Evolutionary conservation across 2,113 vertebrate genomes (phyloP), one percentile per base, ranked within the genome.

Genomic region (Eptesicus fuscus): DNA sequence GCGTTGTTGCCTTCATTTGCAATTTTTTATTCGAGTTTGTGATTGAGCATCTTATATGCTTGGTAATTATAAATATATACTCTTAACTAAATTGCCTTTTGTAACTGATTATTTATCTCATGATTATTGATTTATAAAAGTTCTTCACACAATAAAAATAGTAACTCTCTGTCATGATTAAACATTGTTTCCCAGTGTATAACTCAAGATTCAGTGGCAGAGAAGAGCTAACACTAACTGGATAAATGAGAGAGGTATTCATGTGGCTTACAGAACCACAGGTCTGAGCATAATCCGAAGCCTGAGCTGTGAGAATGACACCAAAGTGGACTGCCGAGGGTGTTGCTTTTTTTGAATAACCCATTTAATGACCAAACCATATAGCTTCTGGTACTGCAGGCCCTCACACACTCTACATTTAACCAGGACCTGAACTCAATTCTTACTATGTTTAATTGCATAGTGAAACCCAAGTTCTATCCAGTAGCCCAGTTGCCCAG

Each of bases 41-140:
- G 87, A 93, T 71, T 49, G 65, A 95, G 35, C 63, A 88, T 37
- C 9, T 87, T 90, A 22, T 63, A 32, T 32, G 14, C 20, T 78
- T 78, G 63, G 78, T 83, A 22, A 59, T 83, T 93, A 67, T 56
- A 91, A 93, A 93, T 90, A 63, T 42, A 63, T 56, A 28, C 91
- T 90, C 44, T 91, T 93, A 87, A 82, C 40, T 80, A 42, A 93
- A 88, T 88, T 47, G 17, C 37, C 65, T 65, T 93, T 80, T 85
- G 56, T n/a, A 91, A 88, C 77, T 65, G n/a, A 18, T 5, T 30
- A 87, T 86, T 95, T 42, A 59, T 86, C 69, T 70, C 74, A 78
- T 32, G 17, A 23, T 59, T 47, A 90, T 49, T 86, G 42, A 86
- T 82, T 95, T 93, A 73, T 25, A n/a, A 22, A 86, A 76, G 42